These are phyloP conservation scores for Panulirus ornatus DNA, from an alignment of 1,140 invertebrate genomes.

Conservation along the genomic window DNA sequence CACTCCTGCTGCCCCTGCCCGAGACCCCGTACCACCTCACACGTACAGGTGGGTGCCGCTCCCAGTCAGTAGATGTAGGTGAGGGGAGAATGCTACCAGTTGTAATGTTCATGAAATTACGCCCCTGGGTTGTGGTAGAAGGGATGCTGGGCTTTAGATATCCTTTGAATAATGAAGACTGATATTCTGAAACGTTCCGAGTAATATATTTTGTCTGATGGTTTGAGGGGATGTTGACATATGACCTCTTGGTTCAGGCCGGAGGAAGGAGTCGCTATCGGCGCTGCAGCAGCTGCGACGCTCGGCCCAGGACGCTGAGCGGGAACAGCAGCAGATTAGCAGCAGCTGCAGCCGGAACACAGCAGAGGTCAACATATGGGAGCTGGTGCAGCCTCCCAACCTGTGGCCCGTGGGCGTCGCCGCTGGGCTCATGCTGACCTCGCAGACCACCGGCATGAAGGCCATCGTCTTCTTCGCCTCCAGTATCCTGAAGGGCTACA, in stretches of 20 bases:
- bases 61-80: too few relatives aligned
- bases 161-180: too few relatives aligned
- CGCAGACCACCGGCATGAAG: constrained; percentile 90
- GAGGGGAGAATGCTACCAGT: too few relatives aligned
- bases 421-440: constrained; percentile 81
- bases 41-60: constrained; percentile 27
- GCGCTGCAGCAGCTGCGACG: constrained; percentile 89
- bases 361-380: background rate
- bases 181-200: too few relatives aligned
- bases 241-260: too few relatives aligned
- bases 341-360: background rate
- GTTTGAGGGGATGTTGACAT: too few relatives aligned
- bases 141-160: too few relatives aligned
- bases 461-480: constrained; percentile 90
- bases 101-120: too few relatives aligned
- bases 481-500: constrained; percentile 84
- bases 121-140: too few relatives aligned
- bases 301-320: constrained; percentile 83
- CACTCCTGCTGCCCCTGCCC: constrained; percentile 22
- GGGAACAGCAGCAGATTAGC: constrained; percentile 88
- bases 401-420: constrained; percentile 77
- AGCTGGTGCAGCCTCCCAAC: constrained; percentile 44
- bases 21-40: constrained; percentile 59
- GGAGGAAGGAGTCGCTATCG: constrained; percentile 79
- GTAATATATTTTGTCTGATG: too few relatives aligned